Evolutionary conservation across 2,797 vertebrate genomes (phyloP).

Genomic region (Austrolebias charrua): DNA sequence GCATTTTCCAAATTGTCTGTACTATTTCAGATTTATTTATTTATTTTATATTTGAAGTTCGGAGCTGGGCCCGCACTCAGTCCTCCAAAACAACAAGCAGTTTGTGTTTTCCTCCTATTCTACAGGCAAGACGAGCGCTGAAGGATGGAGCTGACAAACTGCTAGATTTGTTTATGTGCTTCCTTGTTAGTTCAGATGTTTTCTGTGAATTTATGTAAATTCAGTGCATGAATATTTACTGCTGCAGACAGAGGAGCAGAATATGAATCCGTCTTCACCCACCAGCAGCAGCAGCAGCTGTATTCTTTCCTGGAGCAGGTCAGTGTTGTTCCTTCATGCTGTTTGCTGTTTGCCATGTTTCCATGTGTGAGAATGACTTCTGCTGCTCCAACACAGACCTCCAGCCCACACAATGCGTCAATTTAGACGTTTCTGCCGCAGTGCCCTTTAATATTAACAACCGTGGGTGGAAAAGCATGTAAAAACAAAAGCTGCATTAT

Average conservation of each 20-base stretch:
- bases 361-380: constrained; percentile 12
- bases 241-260: not conserved
- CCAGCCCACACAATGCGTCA: constrained; percentile 40
- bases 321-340: constrained; percentile 4
- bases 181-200: constrained; percentile 6
- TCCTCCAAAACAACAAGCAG: too few relatives aligned
- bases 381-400: constrained; percentile 14
- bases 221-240: constrained; percentile 19
- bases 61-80: too few relatives aligned
- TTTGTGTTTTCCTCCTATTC: not conserved
- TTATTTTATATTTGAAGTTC: too few relatives aligned
- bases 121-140: not conserved
- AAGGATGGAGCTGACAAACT: not conserved
- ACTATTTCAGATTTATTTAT: too few relatives aligned
- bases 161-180: constrained; percentile 10
- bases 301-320: constrained; percentile 15
- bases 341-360: constrained; percentile 16
- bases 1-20: too few relatives aligned
- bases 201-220: constrained; percentile 14
- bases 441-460: constrained; percentile 69
- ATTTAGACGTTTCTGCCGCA: constrained; percentile 36
- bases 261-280: not conserved
- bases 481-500: constrained; percentile 74
- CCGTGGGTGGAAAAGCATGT: constrained; percentile 27
- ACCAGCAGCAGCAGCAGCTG: not conserved